Evolutionary conservation across 2,888 invertebrate species (phyloP).

Genomic region (Netelia inedita): DNA sequence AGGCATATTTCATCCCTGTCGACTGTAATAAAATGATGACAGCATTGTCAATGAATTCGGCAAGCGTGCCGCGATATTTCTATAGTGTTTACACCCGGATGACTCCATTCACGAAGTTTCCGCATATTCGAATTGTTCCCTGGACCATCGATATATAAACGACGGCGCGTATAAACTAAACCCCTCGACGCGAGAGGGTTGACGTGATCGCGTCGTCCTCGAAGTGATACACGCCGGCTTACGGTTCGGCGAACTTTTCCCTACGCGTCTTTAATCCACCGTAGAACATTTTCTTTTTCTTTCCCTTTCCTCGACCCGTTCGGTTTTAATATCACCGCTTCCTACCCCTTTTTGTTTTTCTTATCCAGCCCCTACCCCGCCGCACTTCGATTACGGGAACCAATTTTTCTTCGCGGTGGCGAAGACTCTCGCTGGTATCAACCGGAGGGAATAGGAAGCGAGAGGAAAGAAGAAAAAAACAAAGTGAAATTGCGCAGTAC

Average conservation of each 20-base stretch:
- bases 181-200: slow-evolving; percentile 3
- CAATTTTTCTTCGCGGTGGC: slow-evolving; percentile 8
- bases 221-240: not conserved
- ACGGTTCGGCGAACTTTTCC: not conserved
- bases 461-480: not conserved
- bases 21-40: slow-evolving; percentile 39
- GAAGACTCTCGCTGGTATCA: slow-evolving; percentile 9
- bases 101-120: slow-evolving; percentile 52
- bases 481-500: slow-evolving; percentile 28
- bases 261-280: not conserved
- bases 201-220: not conserved
- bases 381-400: slow-evolving; percentile 1
- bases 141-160: slow-evolving; percentile 30
- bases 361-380: not conserved
- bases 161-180: not conserved
- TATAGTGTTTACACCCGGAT: slow-evolving; percentile 49
- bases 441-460: not conserved
- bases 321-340: not conserved
- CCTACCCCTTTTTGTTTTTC: not conserved
- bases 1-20: slow-evolving; percentile 5
- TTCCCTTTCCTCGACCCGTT: not conserved
- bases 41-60: slow-evolving; percentile 45
- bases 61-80: slow-evolving; percentile 38
- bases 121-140: slow-evolving; percentile 59
- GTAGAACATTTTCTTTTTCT: not conserved